Evolutionary conservation across 2,797 vertebrate species (phyloP).

Genomic region (Enteromius trimaculatus): DNA sequence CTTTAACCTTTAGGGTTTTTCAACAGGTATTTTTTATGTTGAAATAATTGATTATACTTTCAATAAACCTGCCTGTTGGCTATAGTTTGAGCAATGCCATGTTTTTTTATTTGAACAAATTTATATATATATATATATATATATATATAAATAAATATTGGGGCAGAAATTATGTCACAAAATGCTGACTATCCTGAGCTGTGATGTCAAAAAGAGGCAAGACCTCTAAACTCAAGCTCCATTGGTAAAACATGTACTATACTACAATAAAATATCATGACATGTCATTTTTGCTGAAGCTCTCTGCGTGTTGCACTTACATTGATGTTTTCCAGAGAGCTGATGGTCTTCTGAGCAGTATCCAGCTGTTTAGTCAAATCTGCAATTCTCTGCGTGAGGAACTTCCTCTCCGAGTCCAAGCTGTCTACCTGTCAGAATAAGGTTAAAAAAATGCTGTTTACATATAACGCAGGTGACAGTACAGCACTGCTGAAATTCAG

Average conservation of each 20-base stretch:
- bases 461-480: background rate
- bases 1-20: background rate
- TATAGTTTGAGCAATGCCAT: background rate
- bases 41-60: background rate
- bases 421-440: slow-evolving; percentile 69
- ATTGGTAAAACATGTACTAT: background rate
- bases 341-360: slow-evolving; percentile 73
- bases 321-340: slow-evolving; percentile 76
- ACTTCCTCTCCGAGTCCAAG: slow-evolving; percentile 73
- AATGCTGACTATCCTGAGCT: background rate
- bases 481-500: background rate
- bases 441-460: background rate
- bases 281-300: background rate
- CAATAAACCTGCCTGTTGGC: background rate
- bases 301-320: slow-evolving; percentile 67
- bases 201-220: background rate
- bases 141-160: too few relatives aligned
- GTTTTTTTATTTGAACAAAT: background rate
- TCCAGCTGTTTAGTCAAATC: slow-evolving; percentile 75
- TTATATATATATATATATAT: background rate
- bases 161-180: background rate
- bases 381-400: slow-evolving; percentile 69
- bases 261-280: background rate
- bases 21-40: background rate
- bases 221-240: background rate